Base-by-base conservation (phyloP, 1,140 invertebrate genomes). In the Pygmarrhopalites habei region DNA sequence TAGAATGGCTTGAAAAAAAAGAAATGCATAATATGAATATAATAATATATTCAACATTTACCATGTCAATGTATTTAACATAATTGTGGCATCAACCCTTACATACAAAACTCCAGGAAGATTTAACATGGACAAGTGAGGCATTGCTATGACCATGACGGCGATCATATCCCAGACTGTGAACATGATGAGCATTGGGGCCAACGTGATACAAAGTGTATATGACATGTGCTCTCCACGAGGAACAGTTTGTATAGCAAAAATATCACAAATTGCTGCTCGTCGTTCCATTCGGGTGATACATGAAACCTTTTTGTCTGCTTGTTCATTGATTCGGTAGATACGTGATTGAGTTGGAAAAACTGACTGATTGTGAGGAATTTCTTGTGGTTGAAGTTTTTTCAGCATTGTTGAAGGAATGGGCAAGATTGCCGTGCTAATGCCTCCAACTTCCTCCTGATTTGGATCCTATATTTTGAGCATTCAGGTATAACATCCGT, bases 111-210 rank as follows among this genome's bases (percentile, higher is more conserved):
- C 14, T 4, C 29, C 55, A 7, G 55, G 55, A 39, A 14, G 55
- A 25, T 57, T 57, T 3, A 57, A 15, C 17, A 32, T 39, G 10
- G 28, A 35, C 32, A 57, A 39, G 39, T 57, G 55, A 12, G 55
- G 55, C 3, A 57, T 57, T 15, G 14, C n/a, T 12, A 57, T 35
- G 10, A 57, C n/a, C 2, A 23, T 25, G 55, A 57, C 30, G 32
- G n/a, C 32, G 12, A 57, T 4, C 3, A 57, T 3, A 41, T 57
- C 55, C 55, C 55, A 57, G 14, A 57, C 39, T 15, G 25, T 21
- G 4, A 57, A 41, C 32, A 41, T 32, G 2, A 57, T 4, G 4
- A 57, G 30, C 12, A 57, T 39, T 41, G 55, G 55, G 15, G 32
- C 32, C 4, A 57, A 23, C n/a, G 55, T 23, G 3, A 57, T 23